Evolutionary conservation across 2,113 vertebrate genomes (phyloP), one percentile per base, ranked within the genome.

Genomic region (Scortum barcoo): DNA sequence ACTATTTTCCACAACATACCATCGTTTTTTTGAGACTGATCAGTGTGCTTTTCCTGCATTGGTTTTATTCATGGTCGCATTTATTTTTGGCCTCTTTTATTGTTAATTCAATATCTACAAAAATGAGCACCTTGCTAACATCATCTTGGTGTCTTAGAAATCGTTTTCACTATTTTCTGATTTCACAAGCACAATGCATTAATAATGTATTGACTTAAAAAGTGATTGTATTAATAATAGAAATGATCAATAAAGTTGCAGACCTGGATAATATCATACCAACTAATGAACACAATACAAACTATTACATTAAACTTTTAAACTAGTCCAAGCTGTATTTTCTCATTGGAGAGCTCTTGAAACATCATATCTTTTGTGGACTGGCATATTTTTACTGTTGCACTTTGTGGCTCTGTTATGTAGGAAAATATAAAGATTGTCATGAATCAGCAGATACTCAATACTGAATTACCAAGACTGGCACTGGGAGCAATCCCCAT

Each of bases 371-470:
- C 9, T 26, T 60, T 50, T 75, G 30, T 61, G 54, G 38, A 36
- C 22, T 46, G 13, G 61, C 30, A 51, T 33, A 26, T 36, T 28
- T 28, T 38, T 14, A 30, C 19, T 44, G 19, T 75, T 58, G 38
- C 36, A 51, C 26, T 77, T 61, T 62, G 30, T 50, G 63, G 53
- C 60, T 53, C 58, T 24, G 2, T 51, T 42, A 42, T 68, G 36
- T 24, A 26, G 62, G 60, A 69, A 82, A 69, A 61, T 42, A 14
- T 72, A 2, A 71, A 83, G 30, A 80, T 19, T 5, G n/a, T 54
- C 7, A 0, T 38, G 67, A 75, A 26, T 78, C 24, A 42, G 36
- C 26, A 38, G 46, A 61, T 71, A 28, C 33, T 10, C 63, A 60
- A 16, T 22, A 26, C 42, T 72, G 7, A 80, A 42, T 72, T 24